A percentile compares a stretch with the other conserved stretches of the same genome.
Evolutionary conservation across 2,888 invertebrate genomes (phyloP).

Genomic region (Blastobasis lacticolella): DNA sequence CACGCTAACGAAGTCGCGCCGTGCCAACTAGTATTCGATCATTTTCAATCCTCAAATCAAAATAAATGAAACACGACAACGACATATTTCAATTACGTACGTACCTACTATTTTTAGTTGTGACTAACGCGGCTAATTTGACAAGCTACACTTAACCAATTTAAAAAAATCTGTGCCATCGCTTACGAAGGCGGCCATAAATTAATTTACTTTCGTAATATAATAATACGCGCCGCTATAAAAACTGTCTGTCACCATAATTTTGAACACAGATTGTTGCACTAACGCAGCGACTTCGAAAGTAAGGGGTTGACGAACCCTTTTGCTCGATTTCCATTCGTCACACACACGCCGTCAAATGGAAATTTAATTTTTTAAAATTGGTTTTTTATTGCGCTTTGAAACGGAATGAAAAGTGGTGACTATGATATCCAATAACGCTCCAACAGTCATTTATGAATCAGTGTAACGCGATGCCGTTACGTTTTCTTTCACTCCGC

Average conservation of each 20-base stretch:
- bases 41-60: too few species aligned
- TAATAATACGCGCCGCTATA: slow-evolving; percentile 52
- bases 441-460: too few species aligned
- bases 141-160: slow-evolving; percentile 20
- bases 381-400: slow-evolving; percentile 61
- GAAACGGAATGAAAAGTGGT: slow-evolving; percentile 38
- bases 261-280: slow-evolving; percentile 67
- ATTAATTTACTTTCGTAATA: slow-evolving; percentile 60
- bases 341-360: slow-evolving; percentile 68
- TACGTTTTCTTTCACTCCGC: too few species aligned
- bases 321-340: slow-evolving; percentile 55
- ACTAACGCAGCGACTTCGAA: slow-evolving; percentile 51
- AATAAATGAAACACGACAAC: too few species aligned
- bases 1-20: too few species aligned
- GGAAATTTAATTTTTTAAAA: slow-evolving; percentile 66
- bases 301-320: slow-evolving; percentile 57
- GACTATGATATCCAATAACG: slow-evolving; percentile 10
- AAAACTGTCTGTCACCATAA: slow-evolving; percentile 66
- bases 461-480: too few species aligned
- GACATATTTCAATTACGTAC: too few species aligned
- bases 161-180: slow-evolving; percentile 39
- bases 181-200: slow-evolving; percentile 55
- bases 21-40: too few species aligned
- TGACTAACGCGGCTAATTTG: too few species aligned
- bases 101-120: too few species aligned